phyloP scores from a whole-genome alignment of 2,113 vertebrate genomes.

The Cololabis saira region DNA sequence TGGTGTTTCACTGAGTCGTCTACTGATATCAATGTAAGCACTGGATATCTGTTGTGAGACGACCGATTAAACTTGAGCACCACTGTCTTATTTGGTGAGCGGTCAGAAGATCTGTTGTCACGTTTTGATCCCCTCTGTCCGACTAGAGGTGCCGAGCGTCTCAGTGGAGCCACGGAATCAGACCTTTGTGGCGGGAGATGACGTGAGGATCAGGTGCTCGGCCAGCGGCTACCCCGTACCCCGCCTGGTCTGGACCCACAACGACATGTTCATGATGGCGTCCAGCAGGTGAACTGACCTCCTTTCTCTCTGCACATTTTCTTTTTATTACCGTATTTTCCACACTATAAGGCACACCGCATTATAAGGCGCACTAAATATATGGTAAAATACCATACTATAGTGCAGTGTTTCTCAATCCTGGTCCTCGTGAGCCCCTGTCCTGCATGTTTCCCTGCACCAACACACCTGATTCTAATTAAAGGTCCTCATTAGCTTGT shows the following conservation, averaged over 20 bases:
- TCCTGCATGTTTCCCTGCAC: no score
- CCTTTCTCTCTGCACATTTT: not conserved
- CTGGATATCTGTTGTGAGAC: not conserved
- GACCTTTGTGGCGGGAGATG: slow-evolving; percentile 87
- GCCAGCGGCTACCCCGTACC: slow-evolving; percentile 89
- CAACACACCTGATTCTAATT: no score
- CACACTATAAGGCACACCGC: no score
- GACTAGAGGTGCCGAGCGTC: slow-evolving; percentile 86
- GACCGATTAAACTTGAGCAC: not conserved
- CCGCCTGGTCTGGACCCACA: slow-evolving; percentile 89
- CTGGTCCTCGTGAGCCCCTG: no score
- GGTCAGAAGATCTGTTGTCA: no score
- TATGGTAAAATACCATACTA: no score
- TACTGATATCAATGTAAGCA: not conserved
- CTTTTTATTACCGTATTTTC: no score
- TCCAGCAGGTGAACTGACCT: slow-evolving; percentile 85
- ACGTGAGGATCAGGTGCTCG: slow-evolving; percentile 90
- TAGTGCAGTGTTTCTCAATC: no score
- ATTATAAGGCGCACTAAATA: no score
- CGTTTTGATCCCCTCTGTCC: not conserved
- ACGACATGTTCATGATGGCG: slow-evolving; percentile 88
- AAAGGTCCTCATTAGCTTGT: no score
- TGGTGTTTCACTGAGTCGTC: not conserved
- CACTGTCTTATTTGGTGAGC: not conserved
- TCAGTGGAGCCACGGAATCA: slow-evolving; percentile 88